Base-by-base conservation (phyloP, 2,888 invertebrate species). In the Drosophila hawaiiensis region DNA sequence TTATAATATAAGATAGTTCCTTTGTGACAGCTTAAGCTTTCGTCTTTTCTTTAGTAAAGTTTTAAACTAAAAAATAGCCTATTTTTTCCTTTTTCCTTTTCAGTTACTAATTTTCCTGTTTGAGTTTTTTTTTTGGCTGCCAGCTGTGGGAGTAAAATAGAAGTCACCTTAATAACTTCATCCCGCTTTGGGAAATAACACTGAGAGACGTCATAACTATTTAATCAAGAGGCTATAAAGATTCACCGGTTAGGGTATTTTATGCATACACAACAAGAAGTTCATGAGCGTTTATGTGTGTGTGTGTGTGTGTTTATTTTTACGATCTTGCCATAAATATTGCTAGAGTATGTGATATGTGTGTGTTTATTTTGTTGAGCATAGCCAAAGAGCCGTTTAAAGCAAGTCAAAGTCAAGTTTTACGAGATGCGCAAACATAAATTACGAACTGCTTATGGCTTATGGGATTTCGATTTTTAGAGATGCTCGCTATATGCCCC, bases 371-470 rank as follows among this genome's bases (percentile, higher is more conserved):
- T 76, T 76, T 71, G 62, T 71, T 77, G 74, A 43, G 58, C 50
- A 74, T 59, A 66, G 68, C 62, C 75, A 50, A 79, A 74, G 64
- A 68, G 80, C 60, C 66, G 76, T 80, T 80, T 78, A 78, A 80
- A 80, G 78, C 86, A 81, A 86, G 89, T 78, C 84, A 84, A 89
- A 89, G 82, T 89, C 85, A 85, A 85, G 84, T 89, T 85, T 86
- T 76, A 79, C 75, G 75, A 73, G 75, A 68, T 71, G 84, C 50
- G 62, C 66, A 72, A 81, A 74, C 81, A 80, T 81, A 85, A 85
- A 85, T 85, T 70, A 80, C 58, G 71, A 79, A 72, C 87, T 78
- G 74, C 84, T 85, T 85, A 83, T 86, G 84, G 86, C 29, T 66
- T 69, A 66, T 61, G 35, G 66, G 56, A 66, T 54, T 77, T 69